phyloP scores from a whole-genome alignment of 2,113 vertebrate genomes.

The Pleuronectes platessa region DNA sequence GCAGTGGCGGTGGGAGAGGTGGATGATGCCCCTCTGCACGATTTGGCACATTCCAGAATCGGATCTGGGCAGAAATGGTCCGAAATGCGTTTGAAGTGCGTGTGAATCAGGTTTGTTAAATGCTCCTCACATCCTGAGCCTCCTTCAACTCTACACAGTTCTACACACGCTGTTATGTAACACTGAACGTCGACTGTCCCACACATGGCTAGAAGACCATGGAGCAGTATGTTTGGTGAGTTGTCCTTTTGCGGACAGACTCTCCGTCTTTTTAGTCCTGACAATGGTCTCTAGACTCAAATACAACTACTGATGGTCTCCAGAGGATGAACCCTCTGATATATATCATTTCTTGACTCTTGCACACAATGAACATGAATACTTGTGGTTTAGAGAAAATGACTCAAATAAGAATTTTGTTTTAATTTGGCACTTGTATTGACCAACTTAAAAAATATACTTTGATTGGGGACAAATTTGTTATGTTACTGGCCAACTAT shows the following conservation, averaged over 20 bases:
- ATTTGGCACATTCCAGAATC: conserved; percentile 22
- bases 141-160: conserved; percentile 17
- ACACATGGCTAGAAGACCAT: background rate
- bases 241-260: no score
- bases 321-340: background rate
- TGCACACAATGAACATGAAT: no score
- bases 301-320: background rate
- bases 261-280: background rate
- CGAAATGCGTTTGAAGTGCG: conserved; percentile 50
- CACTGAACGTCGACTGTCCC: background rate
- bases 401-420: no score
- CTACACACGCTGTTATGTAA: conserved; percentile 47
- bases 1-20: conserved; percentile 10
- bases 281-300: no score
- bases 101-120: conserved; percentile 57
- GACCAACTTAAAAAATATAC: no score
- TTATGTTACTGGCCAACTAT: no score
- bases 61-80: conserved; percentile 9
- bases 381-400: no score
- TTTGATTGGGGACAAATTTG: no score
- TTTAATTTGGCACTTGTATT: no score
- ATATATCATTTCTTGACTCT: no score
- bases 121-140: conserved; percentile 40
- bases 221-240: background rate
- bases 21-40: background rate